Conservation (phyloP, 2,113 vertebrate genomes). For the Lates calcarifer region DNA sequence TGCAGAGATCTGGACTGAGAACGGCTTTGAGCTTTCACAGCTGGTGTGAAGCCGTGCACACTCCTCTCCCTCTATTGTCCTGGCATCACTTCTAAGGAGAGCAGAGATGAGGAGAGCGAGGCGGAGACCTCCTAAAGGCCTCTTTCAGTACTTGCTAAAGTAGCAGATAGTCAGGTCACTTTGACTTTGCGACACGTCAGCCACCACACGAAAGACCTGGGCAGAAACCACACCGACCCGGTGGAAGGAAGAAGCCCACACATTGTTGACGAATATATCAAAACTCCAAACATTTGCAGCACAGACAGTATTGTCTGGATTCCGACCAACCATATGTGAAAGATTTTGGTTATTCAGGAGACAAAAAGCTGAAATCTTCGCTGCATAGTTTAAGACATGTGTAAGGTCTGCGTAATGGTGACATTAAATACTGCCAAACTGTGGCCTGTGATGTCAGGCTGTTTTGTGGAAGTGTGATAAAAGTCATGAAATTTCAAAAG, state of each 20-base stretch:
- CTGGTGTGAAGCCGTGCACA: constrained; percentile 74
- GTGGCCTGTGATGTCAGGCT: constrained; percentile 33
- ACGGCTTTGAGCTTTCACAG: constrained; percentile 79
- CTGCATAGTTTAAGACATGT: constrained; percentile 50
- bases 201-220: constrained; percentile 56
- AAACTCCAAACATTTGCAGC: constrained; percentile 54
- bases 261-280: constrained; percentile 67
- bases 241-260: constrained; percentile 72
- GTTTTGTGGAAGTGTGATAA: constrained; percentile 41
- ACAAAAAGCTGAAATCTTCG: constrained; percentile 57
- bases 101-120: constrained; percentile 57
- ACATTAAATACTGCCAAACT: constrained; percentile 42
- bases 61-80: constrained; percentile 70
- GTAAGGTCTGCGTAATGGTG: constrained; percentile 47
- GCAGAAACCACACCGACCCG: constrained; percentile 47
- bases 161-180: constrained; percentile 60
- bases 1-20: constrained; percentile 62
- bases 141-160: constrained; percentile 56
- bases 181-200: constrained; percentile 61
- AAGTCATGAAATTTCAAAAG: constrained; percentile 32
- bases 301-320: constrained; percentile 47
- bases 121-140: constrained; percentile 71
- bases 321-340: constrained; percentile 65
- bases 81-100: constrained; percentile 80
- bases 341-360: constrained; percentile 57